Evolutionary conservation across 2,797 vertebrate species (phyloP).

Genomic region (Okamejei kenojei): DNA sequence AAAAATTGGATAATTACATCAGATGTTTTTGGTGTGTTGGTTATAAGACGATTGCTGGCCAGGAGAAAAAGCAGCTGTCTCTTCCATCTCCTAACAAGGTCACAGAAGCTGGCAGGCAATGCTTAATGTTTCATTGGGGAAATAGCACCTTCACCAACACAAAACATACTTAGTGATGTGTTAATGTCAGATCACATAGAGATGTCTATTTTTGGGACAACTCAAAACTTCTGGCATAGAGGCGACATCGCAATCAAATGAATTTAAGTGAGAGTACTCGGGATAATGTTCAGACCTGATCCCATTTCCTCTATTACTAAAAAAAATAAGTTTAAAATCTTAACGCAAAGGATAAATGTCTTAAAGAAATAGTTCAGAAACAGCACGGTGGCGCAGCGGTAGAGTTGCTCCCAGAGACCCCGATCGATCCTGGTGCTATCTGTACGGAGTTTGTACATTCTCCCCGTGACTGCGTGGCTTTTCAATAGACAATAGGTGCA

Average conservation of each 20-base stretch:
- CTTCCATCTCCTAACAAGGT: conserved; percentile 41
- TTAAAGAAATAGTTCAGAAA: background rate
- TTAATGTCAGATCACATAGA: background rate
- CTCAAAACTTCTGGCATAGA: background rate
- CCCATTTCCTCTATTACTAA: background rate
- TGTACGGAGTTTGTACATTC: no score
- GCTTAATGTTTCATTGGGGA: background rate
- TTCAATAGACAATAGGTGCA: no score
- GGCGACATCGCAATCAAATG: no score
- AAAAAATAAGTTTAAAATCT: background rate
- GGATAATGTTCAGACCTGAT: background rate
- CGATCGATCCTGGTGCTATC: no score
- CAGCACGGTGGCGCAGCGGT: no score
- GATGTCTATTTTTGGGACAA: background rate
- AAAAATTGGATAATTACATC: background rate
- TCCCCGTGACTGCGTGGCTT: no score
- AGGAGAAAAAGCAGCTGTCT: conserved; percentile 38
- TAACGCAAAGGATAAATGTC: background rate
- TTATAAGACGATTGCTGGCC: background rate
- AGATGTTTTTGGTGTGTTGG: background rate
- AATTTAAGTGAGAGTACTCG: no score
- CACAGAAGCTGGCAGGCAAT: background rate
- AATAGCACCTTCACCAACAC: conserved; percentile 19
- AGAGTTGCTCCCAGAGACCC: no score
- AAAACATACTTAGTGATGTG: background rate